Conservation (phyloP, 1,140 invertebrate species). For the Scaptodrosophila lebanonensis region DNA sequence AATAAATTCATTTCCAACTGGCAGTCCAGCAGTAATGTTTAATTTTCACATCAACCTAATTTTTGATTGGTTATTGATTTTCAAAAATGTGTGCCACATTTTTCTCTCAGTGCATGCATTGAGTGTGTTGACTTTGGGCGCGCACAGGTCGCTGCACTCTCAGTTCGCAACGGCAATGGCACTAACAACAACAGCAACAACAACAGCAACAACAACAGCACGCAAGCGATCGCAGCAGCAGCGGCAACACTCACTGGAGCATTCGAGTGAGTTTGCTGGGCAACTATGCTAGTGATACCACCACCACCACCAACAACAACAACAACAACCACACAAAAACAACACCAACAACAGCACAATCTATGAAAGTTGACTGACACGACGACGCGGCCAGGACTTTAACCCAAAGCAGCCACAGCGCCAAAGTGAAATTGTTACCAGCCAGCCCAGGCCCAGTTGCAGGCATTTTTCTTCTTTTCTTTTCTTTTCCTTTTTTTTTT, state of each 20-base stretch:
- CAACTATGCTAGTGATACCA: slow-evolving; percentile 72
- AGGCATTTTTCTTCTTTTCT: too few species aligned
- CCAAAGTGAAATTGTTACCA: slow-evolving; percentile 65
- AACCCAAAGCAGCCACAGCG: slow-evolving; percentile 51
- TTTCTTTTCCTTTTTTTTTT: too few species aligned
- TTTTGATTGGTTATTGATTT: too few species aligned
- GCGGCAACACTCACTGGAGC: slow-evolving; percentile 55
- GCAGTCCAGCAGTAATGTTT: too few species aligned
- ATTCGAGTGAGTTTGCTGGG: slow-evolving; percentile 69
- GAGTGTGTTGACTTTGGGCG: slow-evolving; percentile 49
- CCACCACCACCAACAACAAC: slow-evolving; percentile 28
- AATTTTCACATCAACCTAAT: too few species aligned
- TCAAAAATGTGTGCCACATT: slow-evolving; percentile 32
- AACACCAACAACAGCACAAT: slow-evolving; percentile 26
- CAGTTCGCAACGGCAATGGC: neutral
- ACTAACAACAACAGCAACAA: slow-evolving; percentile 9
- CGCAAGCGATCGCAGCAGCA: neutral
- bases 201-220: neutral
- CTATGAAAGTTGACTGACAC: slow-evolving; percentile 68
- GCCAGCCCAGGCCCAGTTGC: slow-evolving; percentile 35
- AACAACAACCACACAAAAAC: slow-evolving; percentile 21
- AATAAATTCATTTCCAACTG: too few species aligned
- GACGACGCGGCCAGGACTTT: slow-evolving; percentile 57
- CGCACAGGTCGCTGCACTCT: slow-evolving; percentile 62
- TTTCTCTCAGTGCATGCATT: slow-evolving; percentile 42